Conservation (phyloP, 2,888 invertebrate genomes). For the Amiota mariae region DNA sequence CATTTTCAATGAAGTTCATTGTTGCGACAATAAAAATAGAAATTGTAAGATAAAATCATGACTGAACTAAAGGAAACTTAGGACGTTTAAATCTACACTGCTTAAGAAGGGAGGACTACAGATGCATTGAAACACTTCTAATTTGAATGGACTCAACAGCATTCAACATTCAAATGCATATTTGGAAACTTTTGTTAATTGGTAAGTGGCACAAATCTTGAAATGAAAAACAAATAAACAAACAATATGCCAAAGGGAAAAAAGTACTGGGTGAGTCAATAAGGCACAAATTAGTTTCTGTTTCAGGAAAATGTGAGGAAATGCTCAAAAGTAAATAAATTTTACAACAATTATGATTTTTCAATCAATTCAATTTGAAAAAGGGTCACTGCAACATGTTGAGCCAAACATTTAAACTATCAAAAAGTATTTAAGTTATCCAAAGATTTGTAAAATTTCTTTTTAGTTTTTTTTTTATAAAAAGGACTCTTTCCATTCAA, state of each 20-base stretch:
- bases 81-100: neutral
- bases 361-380: too few species aligned
- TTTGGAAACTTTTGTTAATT: conserved; percentile 72
- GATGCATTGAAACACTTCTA: conserved; percentile 47
- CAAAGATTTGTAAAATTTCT: too few species aligned
- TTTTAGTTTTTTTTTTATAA: too few species aligned
- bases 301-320: conserved; percentile 34
- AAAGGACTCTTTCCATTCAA: too few species aligned
- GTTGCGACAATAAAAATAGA: too few species aligned
- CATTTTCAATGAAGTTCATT: too few species aligned
- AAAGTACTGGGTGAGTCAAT: neutral
- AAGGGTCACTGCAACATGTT: too few species aligned
- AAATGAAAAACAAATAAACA: conserved; percentile 36
- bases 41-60: too few species aligned
- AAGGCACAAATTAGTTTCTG: neutral
- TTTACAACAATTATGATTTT: too few species aligned
- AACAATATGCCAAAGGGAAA: conserved; percentile 10
- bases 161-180: conserved; percentile 71
- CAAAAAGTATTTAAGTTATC: too few species aligned
- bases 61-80: too few species aligned
- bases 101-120: neutral
- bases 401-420: too few species aligned
- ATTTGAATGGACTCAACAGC: conserved; percentile 71
- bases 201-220: conserved; percentile 60
- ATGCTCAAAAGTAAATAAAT: conserved; percentile 28